Base-by-base conservation (phyloP, 2,113 vertebrate genomes). In the Cichladusa arquata region DNA sequence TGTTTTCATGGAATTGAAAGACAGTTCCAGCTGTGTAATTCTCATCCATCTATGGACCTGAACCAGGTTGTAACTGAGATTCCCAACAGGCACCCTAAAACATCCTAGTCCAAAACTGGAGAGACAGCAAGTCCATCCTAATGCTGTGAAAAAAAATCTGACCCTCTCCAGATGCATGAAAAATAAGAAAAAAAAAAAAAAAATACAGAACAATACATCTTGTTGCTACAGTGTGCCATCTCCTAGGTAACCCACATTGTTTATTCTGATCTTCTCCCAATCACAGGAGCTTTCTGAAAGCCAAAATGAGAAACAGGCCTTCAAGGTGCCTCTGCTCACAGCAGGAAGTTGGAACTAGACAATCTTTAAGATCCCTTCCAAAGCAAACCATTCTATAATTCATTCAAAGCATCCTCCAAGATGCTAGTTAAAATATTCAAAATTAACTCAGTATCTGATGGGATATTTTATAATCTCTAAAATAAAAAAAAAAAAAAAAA, bases 21-120 rank as follows among this genome's bases (percentile, higher is more conserved):
- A 34, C 11, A 40, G 3, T 31, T 73, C 25, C 23, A 73, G 10
- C 29, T n/a, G 14, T 31, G 34, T n/a, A 66, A 15, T 6, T 33
- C 28, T 76, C 0, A 0, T 24, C 33, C 22, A 44, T 5, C 8
- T 7, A 50, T 3, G 6, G 9, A 53, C 8, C 15, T 19, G 31
- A 78, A 42, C 4, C 1, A 48, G 11, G 22, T 7, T 40, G 31
- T 16, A 62, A 44, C 14, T 26, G 15, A 47, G 10, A 69, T 23
- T 48, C 24, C 15, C 3, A 2, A 38, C 7, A 47, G 10, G 22
- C 2, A 6, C 24, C 5, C 56, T 54, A 47, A 70, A 88, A 54
- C 15, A 28, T 6, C 50, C 15, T 25, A 18, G 11, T 48, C 19
- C 24, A 50, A 81, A 70, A 7, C 33, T 19, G 11, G 8, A 51